A percentile compares a stretch with the other conserved stretches of the same genome.
Conservation (phyloP, 2,888 invertebrate genomes). For the Sinotaia quadrata region DNA sequence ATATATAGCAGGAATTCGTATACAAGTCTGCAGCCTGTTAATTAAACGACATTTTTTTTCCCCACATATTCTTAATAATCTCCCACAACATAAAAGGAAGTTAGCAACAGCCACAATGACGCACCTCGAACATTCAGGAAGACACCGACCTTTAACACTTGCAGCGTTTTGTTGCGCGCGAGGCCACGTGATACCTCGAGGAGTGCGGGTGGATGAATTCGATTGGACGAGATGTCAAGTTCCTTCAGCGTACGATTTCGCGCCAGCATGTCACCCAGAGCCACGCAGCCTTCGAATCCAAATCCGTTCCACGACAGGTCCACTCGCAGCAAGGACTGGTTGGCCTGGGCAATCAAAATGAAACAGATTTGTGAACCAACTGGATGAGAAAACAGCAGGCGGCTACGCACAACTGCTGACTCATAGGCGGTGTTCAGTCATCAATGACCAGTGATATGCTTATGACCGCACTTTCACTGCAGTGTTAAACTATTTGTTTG, state of each 20-base stretch:
- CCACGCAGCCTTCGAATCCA: slow-evolving; percentile 61
- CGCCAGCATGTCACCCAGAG: slow-evolving; percentile 52
- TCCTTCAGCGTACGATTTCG: slow-evolving; percentile 52
- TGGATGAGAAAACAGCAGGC: neutral
- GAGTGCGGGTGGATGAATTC: slow-evolving; percentile 61
- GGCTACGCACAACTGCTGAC: too few species aligned
- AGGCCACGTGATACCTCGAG: slow-evolving; percentile 60
- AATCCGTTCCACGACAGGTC: slow-evolving; percentile 68
- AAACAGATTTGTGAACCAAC: too few species aligned
- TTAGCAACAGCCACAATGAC: neutral
- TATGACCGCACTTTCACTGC: too few species aligned
- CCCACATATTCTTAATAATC: too few species aligned
- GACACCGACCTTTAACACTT: slow-evolving; percentile 50
- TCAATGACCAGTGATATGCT: too few species aligned
- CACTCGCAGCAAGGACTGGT: slow-evolving; percentile 48
- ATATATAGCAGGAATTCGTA: too few species aligned
- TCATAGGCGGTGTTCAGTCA: too few species aligned
- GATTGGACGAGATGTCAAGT: slow-evolving; percentile 60
- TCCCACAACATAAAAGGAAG: too few species aligned
- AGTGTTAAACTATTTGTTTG: too few species aligned
- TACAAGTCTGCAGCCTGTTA: too few species aligned
- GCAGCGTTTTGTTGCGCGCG: slow-evolving; percentile 55
- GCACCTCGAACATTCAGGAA: neutral
- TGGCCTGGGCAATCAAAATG: slow-evolving; percentile 54
- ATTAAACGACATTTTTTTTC: too few species aligned